A percentile compares a stretch with the other conserved stretches of the same genome.
These are phyloP conservation scores for Xerus inauris DNA, from an alignment of 2,113 vertebrate species.

Conservation along the genomic window DNA sequence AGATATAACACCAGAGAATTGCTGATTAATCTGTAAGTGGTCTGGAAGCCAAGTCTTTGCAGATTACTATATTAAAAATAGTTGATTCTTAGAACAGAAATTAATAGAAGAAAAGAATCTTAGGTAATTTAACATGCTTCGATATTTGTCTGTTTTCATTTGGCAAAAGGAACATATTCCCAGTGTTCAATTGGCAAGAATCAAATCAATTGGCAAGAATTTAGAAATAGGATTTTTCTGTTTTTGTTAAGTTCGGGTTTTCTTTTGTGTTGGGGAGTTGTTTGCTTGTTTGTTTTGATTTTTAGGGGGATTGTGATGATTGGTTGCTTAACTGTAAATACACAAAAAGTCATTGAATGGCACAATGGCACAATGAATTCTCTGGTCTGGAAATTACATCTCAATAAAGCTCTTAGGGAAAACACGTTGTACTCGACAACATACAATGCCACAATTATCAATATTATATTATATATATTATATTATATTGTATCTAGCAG, in stretches of 20 bases:
- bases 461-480: no score
- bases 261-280: not conserved
- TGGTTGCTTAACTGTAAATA: not conserved
- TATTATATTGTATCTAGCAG: not conserved
- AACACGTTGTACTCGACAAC: not conserved
- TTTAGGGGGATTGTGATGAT: not conserved
- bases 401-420: not conserved
- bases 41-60: not conserved
- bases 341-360: not conserved
- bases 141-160: constrained; percentile 5
- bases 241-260: not conserved
- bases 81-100: constrained; percentile 46
- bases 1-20: not conserved
- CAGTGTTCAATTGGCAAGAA: constrained; percentile 49
- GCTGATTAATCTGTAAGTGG: not conserved
- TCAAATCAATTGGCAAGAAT: constrained; percentile 23
- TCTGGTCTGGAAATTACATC: not conserved
- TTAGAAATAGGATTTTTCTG: not conserved
- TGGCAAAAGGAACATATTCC: constrained; percentile 39
- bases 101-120: constrained; percentile 45
- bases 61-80: constrained; percentile 29
- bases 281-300: not conserved
- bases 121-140: constrained; percentile 55
- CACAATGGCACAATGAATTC: not conserved
- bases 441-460: not conserved